Percentiles rank a stretch among this genome's conserved stretches.
phyloP scores from a whole-genome alignment of 2,113 vertebrate genomes.

The Piliocolobus tephrosceles region DNA sequence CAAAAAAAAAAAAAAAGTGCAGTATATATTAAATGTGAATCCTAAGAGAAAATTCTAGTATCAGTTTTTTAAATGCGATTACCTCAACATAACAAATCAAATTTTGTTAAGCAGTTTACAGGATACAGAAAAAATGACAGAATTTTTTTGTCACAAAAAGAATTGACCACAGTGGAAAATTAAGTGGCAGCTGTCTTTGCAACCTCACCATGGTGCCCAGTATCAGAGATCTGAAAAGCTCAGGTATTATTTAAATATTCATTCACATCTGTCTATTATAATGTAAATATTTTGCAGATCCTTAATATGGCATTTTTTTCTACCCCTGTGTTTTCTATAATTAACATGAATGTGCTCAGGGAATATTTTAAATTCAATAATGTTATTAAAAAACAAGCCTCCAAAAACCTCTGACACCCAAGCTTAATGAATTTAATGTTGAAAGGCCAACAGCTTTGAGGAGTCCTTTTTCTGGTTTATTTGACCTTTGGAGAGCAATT shows the following conservation, averaged over 20 bases:
- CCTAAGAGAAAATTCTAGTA: background rate
- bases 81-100: background rate
- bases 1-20: too few relatives aligned
- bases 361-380: slow-evolving; percentile 17
- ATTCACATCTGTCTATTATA: background rate
- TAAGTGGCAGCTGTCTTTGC: background rate
- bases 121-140: background rate
- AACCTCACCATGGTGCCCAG: background rate
- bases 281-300: background rate
- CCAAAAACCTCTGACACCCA: background rate
- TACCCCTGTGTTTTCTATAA: background rate
- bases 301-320: background rate
- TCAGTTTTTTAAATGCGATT: background rate
- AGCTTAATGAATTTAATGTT: slow-evolving; percentile 32
- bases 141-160: background rate
- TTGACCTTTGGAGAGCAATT: slow-evolving; percentile 35
- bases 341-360: background rate
- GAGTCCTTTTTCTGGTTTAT: slow-evolving; percentile 47
- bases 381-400: background rate
- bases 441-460: background rate
- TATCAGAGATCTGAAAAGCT: background rate
- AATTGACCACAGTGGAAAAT: background rate
- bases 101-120: background rate
- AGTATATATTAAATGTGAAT: background rate
- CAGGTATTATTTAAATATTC: background rate